Evolutionary conservation across 2,113 vertebrate genomes (phyloP).

Genomic region (Mustelus asterias): DNA sequence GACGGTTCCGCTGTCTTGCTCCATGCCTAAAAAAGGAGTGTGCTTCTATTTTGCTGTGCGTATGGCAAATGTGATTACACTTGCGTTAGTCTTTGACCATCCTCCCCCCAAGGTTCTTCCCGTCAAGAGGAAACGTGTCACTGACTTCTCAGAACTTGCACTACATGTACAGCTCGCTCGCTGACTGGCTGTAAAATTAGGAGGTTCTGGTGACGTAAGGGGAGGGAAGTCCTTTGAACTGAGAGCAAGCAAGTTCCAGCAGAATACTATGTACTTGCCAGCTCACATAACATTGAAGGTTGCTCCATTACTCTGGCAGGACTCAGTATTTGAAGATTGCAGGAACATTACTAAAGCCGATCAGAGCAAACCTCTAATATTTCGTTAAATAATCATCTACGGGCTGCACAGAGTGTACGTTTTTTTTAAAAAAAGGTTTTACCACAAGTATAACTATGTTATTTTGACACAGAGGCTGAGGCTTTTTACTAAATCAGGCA

Average conservation of each 20-base stretch:
- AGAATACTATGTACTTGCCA: not conserved
- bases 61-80: not conserved
- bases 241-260: not conserved
- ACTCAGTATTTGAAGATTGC: not conserved
- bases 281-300: not conserved
- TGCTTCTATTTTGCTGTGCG: not conserved
- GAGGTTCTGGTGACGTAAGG: not conserved
- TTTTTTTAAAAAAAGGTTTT: not conserved
- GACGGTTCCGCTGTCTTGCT: not conserved
- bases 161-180: not conserved
- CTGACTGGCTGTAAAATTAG: constrained; percentile 16
- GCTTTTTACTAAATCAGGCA: not conserved
- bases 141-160: constrained; percentile 13
- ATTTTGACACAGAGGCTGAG: not conserved
- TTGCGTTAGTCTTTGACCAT: not conserved
- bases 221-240: not conserved
- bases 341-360: not conserved
- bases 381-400: not conserved
- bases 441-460: not conserved
- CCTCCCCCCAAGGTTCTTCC: no score
- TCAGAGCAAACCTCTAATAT: not conserved
- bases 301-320: not conserved
- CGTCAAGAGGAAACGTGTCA: constrained; percentile 3
- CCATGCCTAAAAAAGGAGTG: not conserved
- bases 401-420: not conserved